phyloP scores from a whole-genome alignment of 2,113 vertebrate species.

The Labeo catla region DNA sequence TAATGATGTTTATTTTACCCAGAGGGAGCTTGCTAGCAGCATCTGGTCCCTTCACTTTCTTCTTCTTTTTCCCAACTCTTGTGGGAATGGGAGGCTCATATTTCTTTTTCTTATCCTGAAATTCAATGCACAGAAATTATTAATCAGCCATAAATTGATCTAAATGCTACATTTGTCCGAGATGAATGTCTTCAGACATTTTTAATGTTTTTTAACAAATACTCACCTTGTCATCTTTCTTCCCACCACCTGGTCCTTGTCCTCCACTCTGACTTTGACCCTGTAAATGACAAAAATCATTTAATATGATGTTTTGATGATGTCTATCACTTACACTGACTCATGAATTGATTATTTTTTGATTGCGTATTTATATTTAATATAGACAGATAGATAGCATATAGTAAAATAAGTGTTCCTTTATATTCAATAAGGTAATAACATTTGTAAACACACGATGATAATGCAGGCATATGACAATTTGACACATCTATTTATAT shows the following conservation, averaged over 20 bases:
- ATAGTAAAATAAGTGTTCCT: no score
- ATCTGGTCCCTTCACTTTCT: constrained; percentile 97
- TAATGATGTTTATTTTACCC: constrained; percentile 73
- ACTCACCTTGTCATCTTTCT: constrained; percentile 63
- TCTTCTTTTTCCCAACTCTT: constrained; percentile 98
- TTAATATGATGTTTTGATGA: background rate
- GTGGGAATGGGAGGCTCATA: constrained; percentile 98
- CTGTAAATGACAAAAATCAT: constrained; percentile 29
- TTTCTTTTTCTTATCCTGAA: constrained; percentile 98
- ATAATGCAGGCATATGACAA: background rate
- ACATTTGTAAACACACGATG: background rate
- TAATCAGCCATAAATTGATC: background rate
- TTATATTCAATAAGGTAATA: background rate
- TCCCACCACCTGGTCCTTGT: constrained; percentile 59
- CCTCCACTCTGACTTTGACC: constrained; percentile 63
- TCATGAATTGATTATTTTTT: background rate
- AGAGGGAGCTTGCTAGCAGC: constrained; percentile 96
- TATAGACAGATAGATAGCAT: background rate
- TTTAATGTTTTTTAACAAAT: background rate
- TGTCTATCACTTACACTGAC: background rate
- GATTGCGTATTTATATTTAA: no score
- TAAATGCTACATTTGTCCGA: background rate
- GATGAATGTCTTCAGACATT: background rate
- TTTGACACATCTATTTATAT: background rate
- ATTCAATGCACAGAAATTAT: background rate